Evolutionary conservation across 2,797 vertebrate genomes (phyloP), one percentile per base, ranked within the genome.

Genomic region (Molossus alvarezi): DNA sequence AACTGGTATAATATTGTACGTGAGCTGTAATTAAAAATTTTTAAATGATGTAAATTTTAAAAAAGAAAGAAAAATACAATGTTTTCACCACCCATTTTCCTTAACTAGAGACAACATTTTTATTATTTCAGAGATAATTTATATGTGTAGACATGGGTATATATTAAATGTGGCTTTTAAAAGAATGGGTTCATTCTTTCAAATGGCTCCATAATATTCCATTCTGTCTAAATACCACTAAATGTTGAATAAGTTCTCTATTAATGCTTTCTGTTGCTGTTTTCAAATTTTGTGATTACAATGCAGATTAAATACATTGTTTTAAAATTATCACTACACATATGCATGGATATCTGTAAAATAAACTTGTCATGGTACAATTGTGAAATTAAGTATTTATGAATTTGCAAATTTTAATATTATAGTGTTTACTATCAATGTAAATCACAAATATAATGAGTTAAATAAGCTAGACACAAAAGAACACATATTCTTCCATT

Each of bases 221-320:
- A 33, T 7, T 90, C 21, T 67, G 21, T 33, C 12, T 80, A 86
- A 25, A 13, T 51, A 58, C 3, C 12, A 33, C 58, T 75, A 60
- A 67, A 75, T 58, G 3, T 33, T 85, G 81, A 93, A 87, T 67
- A 71, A 0, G 8, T 9, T 85, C 1, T 77, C 45, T 80, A 51
- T 5, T 41, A 15, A 82, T 33, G 41, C 29, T 62, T 69, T 62
- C 55, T 77, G 6, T 57, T 89, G 62, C 29, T 79, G 25, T 77
- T 83, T 77, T 89, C 33, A 65, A 33, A 90, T n/a, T n/a, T 79
- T 85, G 57, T 80, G n/a, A 75, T 80, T 57, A 93, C 20, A 67
- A 41, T 41, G 29, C 15, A 79, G 57, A 71, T 53, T 88, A 69
- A 55, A 65, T n/a, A 57, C 6, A 15, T 91, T 11, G 27, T 33